Percentiles rank a stretch among this genome's conserved stretches.
Evolutionary conservation across 2,113 vertebrate species (phyloP).

Genomic region (Lophochroa leadbeateri): DNA sequence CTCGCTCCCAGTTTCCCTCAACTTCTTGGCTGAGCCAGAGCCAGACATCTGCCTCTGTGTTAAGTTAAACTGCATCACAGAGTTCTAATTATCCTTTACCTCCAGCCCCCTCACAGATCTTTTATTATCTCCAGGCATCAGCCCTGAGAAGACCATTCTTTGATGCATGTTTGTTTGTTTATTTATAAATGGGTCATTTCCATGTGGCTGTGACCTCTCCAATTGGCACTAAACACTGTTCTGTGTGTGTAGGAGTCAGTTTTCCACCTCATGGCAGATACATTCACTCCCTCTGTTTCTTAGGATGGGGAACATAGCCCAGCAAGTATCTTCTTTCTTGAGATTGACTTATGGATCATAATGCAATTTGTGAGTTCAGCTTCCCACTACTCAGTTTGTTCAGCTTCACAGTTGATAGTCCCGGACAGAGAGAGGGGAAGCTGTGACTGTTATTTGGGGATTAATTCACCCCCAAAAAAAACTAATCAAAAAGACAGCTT

Average conservation of each 20-base stretch:
- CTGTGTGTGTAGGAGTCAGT: background rate
- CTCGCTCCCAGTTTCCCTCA: background rate
- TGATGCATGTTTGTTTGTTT: background rate
- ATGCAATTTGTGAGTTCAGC: background rate
- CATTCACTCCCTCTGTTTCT: background rate
- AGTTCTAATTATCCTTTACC: background rate
- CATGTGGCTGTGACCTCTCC: background rate
- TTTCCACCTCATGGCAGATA: background rate
- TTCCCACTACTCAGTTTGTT: background rate
- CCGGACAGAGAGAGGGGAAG: background rate
- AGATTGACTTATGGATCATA: background rate
- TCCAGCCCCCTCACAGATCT: background rate
- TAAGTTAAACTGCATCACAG: background rate
- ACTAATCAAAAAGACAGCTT: background rate
- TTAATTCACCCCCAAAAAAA: background rate
- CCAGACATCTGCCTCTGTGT: background rate
- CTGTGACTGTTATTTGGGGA: background rate
- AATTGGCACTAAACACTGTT: background rate
- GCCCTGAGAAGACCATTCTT: background rate
- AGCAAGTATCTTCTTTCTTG: background rate
- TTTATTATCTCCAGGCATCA: background rate
- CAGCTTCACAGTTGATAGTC: background rate
- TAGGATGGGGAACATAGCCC: background rate
- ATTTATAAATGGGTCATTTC: slow-evolving; percentile 1
- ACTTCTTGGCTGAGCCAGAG: background rate